Evolutionary conservation across 2,888 invertebrate species (phyloP), one percentile per base, ranked within the genome.

Genomic region (Drosophila imparisetae): DNA sequence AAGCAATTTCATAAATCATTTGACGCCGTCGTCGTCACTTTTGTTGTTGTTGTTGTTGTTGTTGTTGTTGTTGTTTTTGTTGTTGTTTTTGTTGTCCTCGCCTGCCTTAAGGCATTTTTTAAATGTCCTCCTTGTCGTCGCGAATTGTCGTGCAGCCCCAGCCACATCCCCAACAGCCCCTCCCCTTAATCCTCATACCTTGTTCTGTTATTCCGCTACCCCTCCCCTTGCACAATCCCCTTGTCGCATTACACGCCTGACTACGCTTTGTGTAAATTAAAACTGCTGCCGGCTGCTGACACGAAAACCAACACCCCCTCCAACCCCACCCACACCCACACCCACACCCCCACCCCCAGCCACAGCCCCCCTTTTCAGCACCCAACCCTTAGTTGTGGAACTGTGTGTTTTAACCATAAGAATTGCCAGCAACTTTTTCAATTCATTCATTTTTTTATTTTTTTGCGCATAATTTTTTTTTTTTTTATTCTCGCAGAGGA

Each of bases 1-100:
- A 90, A 90, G 87, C 91, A 90, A 91, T 92, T 92, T 92, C 91
- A 92, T 92, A 92, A 92, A 92, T 92, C 91, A 92, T 92, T 92
- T 91, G 89, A 88, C 86, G 85, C 85, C 78, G 76, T 79, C 78
- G 75, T 63, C 70, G 59, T 63, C 36, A 65, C 53, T 36, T 57
- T 62, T 32, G 36, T 30, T 8, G 53, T 54, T 59, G 61, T 24
- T 29, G 1, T 29, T 29, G 6, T 29, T 29, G 8, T 48, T 24
- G 10, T 62, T 32, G 32, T 27, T 8, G 42, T 54, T 59, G 60
- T 24, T 29, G 61, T 29, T 36, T 54, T 62, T 32, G 36, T 29
- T 8, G 53, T 54, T 59, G 60, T 24, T 21, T 21, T 38, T 27
- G 64, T 40, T 32, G 45, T 42, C 18, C 45, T 29, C 38, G 66